A percentile compares a stretch with the other conserved stretches of the same genome.
phyloP scores from a whole-genome alignment of 2,797 vertebrate species.

The Sebastes variabilis region DNA sequence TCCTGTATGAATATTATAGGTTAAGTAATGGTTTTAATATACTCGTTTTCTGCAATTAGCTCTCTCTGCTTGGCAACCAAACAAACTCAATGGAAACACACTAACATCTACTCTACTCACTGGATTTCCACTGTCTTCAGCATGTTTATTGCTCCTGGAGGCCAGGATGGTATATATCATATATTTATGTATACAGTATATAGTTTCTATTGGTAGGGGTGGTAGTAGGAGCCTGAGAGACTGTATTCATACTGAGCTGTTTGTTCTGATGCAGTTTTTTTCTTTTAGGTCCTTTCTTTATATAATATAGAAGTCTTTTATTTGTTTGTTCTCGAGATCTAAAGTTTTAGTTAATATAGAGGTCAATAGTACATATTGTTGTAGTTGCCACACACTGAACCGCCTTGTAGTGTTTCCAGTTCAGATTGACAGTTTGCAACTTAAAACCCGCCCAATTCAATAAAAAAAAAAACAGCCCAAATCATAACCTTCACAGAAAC shows the following conservation, averaged over 20 bases:
- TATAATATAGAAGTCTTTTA: not conserved
- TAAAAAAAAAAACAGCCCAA: no score
- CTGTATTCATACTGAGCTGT: not conserved
- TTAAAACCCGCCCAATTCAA: no score
- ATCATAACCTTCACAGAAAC: no score
- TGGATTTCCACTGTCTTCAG: not conserved
- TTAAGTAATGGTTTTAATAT: slow-evolving; percentile 52
- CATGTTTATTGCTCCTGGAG: not conserved
- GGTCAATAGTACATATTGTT: not conserved
- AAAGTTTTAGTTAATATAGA: not conserved
- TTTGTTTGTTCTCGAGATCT: not conserved
- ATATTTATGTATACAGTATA: not conserved
- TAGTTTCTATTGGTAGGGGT: not conserved
- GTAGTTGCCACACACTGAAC: no score
- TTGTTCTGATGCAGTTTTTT: not conserved
- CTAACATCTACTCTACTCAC: not conserved
- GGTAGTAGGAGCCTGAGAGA: not conserved
- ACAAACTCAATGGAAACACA: slow-evolving; percentile 4
- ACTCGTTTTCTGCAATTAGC: not conserved
- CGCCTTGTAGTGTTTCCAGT: no score
- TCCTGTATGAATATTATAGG: slow-evolving; percentile 19
- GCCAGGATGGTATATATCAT: not conserved
- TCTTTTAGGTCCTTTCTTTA: not conserved
- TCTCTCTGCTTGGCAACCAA: not conserved
- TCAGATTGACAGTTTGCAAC: no score